phyloP scores from a whole-genome alignment of 2,113 vertebrate species.

The Apodemus sylvaticus region DNA sequence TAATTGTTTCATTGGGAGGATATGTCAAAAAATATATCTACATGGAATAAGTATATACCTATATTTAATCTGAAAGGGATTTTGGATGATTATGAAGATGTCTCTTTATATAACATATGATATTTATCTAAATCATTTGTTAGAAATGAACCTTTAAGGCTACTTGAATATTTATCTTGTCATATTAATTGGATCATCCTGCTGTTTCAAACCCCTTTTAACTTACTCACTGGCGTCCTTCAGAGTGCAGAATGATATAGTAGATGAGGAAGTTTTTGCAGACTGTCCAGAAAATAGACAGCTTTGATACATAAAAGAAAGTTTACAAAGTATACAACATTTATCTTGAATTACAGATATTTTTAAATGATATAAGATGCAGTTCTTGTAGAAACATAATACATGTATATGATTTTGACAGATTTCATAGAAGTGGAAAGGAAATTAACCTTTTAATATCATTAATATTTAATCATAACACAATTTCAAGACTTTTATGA shows the following conservation, averaged over 20 bases:
- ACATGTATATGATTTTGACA: background rate
- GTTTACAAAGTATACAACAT: conserved; percentile 22
- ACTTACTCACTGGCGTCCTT: background rate
- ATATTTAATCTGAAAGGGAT: conserved; percentile 64
- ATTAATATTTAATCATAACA: conserved; percentile 16
- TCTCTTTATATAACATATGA: conserved; percentile 51
- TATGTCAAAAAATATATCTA: conserved; percentile 82
- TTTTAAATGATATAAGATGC: background rate
- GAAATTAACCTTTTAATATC: conserved; percentile 24
- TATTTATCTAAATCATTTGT: conserved; percentile 66
- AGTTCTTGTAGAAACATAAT: background rate
- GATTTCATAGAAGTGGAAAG: background rate
- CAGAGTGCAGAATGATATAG: background rate
- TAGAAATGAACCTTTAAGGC: conserved; percentile 65
- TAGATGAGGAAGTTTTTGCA: background rate
- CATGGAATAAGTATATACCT: conserved; percentile 25
- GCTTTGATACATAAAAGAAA: background rate
- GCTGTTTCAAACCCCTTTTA: conserved; percentile 35
- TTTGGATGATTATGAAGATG: conserved; percentile 68
- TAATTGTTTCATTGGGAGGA: conserved; percentile 84
- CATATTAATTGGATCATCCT: conserved; percentile 67
- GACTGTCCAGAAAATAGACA: conserved; percentile 31
- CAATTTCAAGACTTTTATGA: conserved; percentile 24
- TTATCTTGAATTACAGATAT: background rate
- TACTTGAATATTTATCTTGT: conserved; percentile 76